A percentile compares a stretch with the other conserved stretches of the same genome.
These are phyloP conservation scores for Ptiloglossa arizonensis DNA, from an alignment of 1,140 invertebrate species.

Conservation along the genomic window DNA sequence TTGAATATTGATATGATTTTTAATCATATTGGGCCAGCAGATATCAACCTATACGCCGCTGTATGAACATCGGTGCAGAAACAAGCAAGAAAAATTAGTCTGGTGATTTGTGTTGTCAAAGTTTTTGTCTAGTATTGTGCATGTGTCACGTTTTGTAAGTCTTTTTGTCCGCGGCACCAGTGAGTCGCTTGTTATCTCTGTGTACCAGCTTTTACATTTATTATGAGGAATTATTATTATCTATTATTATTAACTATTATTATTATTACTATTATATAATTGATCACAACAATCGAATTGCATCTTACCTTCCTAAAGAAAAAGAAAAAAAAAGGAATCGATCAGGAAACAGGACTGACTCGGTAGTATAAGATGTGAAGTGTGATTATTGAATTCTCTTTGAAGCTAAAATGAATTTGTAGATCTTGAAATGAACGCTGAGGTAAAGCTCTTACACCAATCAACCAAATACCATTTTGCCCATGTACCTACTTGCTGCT, in stretches of 20 bases:
- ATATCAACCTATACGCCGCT: conserved; percentile 65
- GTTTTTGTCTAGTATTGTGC: conserved; percentile 80
- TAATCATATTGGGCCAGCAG: conserved; percentile 68
- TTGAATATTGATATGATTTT: conserved; percentile 78
- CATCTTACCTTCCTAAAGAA: conserved; percentile 60
- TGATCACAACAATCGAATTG: conserved; percentile 64
- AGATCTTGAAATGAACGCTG: conserved; percentile 30
- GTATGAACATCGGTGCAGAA: conserved; percentile 66
- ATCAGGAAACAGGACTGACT: conserved; percentile 60
- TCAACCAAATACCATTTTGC: conserved; percentile 58
- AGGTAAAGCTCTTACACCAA: conserved; percentile 27
- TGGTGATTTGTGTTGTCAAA: conserved; percentile 79
- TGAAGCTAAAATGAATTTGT: conserved; percentile 42
- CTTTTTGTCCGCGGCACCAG: conserved; percentile 75
- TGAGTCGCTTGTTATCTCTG: conserved; percentile 77
- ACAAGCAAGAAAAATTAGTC: conserved; percentile 71
- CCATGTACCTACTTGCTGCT: conserved; percentile 67
- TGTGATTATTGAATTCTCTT: conserved; percentile 44
- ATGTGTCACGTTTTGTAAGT: conserved; percentile 80
- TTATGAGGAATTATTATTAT: conserved; percentile 71
- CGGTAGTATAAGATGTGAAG: conserved; percentile 45
- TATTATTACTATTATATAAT: conserved; percentile 65
- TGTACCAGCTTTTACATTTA: conserved; percentile 79
- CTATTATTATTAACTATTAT: conserved; percentile 63
- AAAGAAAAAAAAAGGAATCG: conserved; percentile 47